phyloP scores from a whole-genome alignment of 2,797 vertebrate species.

The Pantherophis vulpinus region DNA sequence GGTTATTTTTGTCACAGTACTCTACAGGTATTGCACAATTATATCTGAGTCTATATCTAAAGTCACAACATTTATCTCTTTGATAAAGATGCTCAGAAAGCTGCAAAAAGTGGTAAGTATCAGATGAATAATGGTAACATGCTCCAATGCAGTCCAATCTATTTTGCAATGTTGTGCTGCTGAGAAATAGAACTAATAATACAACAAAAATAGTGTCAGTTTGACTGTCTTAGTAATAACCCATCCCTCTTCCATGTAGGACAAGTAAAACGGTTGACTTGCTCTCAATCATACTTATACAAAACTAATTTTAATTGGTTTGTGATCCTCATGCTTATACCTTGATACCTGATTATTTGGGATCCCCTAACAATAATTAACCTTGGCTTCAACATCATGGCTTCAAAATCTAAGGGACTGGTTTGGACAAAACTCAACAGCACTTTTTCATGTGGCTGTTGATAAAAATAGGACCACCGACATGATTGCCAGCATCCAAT shows the following conservation, averaged over 20 bases:
- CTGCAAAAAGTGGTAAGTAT: neutral
- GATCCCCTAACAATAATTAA: neutral
- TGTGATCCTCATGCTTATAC: neutral
- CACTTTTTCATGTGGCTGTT: too few relatives aligned
- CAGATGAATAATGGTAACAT: neutral
- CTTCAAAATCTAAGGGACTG: too few relatives aligned
- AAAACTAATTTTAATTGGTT: neutral
- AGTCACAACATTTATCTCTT: neutral
- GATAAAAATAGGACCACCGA: too few relatives aligned
- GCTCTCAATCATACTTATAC: neutral
- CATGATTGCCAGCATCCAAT: too few relatives aligned
- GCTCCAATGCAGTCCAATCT: neutral
- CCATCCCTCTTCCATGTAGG: neutral
- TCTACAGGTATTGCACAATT: neutral
- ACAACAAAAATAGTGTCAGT: neutral
- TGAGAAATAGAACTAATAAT: neutral
- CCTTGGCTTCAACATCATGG: too few relatives aligned
- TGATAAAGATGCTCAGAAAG: neutral
- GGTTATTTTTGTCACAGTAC: neutral
- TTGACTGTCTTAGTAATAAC: neutral
- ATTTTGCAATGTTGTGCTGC: neutral
- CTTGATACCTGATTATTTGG: neutral
- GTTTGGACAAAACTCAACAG: too few relatives aligned
- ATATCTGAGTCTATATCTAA: neutral
- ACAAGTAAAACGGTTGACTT: neutral